These are phyloP conservation scores for Poecilia velifera DNA, from an alignment of 2,797 vertebrate genomes.

Conservation along the genomic window DNA sequence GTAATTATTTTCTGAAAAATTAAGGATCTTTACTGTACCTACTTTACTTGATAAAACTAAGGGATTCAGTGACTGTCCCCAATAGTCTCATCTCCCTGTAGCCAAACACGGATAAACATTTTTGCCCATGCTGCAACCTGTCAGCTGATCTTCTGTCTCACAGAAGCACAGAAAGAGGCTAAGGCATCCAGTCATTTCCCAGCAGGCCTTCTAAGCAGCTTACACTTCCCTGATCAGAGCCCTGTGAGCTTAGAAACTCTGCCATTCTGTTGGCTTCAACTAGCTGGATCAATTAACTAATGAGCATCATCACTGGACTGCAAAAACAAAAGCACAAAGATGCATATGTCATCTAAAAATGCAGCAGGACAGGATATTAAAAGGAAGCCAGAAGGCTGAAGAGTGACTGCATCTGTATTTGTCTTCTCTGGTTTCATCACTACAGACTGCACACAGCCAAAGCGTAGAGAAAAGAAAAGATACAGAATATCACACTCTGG, in stretches of 20 bases:
- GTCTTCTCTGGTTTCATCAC: slow-evolving; percentile 56
- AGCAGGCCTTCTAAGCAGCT: slow-evolving; percentile 78
- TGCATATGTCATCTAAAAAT: slow-evolving; percentile 11
- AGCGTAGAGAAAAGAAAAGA: slow-evolving; percentile 13
- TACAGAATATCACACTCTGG: slow-evolving; percentile 43
- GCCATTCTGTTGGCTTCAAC: slow-evolving; percentile 65
- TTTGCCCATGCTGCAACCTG: slow-evolving; percentile 39
- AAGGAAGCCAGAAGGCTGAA: slow-evolving; percentile 36
- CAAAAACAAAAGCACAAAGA: slow-evolving; percentile 7
- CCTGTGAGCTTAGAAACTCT: slow-evolving; percentile 67
- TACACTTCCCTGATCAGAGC: slow-evolving; percentile 78
- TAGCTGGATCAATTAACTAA: slow-evolving; percentile 78
- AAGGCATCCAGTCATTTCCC: slow-evolving; percentile 64
- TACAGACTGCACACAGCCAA: slow-evolving; percentile 37
- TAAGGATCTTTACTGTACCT: background rate
- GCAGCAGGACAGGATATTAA: slow-evolving; percentile 11
- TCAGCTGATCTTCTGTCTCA: slow-evolving; percentile 48
- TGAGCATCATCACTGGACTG: slow-evolving; percentile 48
- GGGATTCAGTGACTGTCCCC: background rate
- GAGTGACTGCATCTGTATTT: slow-evolving; percentile 42
- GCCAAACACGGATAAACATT: slow-evolving; percentile 6
- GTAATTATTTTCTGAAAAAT: background rate
- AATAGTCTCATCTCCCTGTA: background rate
- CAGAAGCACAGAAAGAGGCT: slow-evolving; percentile 56
- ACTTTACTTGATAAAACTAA: slow-evolving; percentile 12